phyloP scores from a whole-genome alignment of 1,140 invertebrate genomes.

The Whitmania pigra region DNA sequence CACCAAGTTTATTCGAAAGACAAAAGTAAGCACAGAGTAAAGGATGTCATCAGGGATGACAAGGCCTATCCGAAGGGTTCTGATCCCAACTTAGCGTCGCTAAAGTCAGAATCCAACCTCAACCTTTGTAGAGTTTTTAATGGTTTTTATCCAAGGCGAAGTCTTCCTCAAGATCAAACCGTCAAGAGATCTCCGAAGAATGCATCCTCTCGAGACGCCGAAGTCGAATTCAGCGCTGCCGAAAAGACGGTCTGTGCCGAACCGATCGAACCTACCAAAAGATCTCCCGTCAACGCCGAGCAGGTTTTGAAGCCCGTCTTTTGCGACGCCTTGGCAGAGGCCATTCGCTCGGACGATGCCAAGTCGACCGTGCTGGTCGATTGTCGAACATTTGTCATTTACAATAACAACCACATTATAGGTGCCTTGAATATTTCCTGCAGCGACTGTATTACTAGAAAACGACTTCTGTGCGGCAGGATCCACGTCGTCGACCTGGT shows the following conservation, averaged over 20 bases:
- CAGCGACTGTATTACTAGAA: constrained; percentile 57
- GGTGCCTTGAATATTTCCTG: constrained; percentile 64
- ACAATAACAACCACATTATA: constrained; percentile 57
- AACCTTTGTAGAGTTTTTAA: not conserved
- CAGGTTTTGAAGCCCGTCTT: not conserved
- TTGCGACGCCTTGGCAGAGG: not conserved
- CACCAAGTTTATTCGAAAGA: not conserved
- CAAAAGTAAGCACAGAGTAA: not conserved
- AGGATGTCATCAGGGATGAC: constrained; percentile 1
- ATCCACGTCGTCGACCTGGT: constrained; percentile 56
- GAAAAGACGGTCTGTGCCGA: not conserved
- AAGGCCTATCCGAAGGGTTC: not conserved
- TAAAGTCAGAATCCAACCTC: constrained; percentile 10
- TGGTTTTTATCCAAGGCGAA: not conserved
- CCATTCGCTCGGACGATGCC: not conserved
- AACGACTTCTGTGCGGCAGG: constrained; percentile 55
- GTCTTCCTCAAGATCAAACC: not conserved
- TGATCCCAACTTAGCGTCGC: not conserved
- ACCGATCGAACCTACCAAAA: not conserved
- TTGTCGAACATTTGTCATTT: constrained; percentile 59
- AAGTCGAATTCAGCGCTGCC: not conserved
- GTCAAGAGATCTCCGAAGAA: not conserved
- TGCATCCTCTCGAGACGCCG: not conserved
- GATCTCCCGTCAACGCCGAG: not conserved
- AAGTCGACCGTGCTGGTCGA: constrained; percentile 51